These are phyloP conservation scores for Ladona fulva DNA, from an alignment of 1,140 invertebrate species.

Conservation along the genomic window DNA sequence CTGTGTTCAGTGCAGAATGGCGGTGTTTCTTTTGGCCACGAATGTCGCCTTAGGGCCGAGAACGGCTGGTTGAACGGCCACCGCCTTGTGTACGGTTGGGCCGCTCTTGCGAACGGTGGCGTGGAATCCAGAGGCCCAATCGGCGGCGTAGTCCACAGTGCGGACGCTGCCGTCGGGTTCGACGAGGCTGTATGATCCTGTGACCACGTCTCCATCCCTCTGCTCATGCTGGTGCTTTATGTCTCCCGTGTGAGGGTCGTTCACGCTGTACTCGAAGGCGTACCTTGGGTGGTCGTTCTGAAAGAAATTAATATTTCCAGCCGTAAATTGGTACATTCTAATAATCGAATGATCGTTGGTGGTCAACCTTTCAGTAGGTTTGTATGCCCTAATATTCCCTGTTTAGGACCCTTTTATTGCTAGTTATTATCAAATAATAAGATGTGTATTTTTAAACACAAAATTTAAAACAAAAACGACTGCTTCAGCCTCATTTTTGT, in stretches of 20 bases:
- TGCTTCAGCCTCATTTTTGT: too few species aligned
- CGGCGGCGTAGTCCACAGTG: conserved; percentile 51
- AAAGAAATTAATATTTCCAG: not conserved
- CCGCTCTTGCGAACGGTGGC: conserved; percentile 6
- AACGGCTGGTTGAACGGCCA: not conserved
- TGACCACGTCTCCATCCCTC: conserved; percentile 38
- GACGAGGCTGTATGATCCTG: conserved; percentile 17
- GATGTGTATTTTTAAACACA: not conserved
- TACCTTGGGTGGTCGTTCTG: conserved; percentile 37
- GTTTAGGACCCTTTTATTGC: not conserved
- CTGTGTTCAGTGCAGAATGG: not conserved
- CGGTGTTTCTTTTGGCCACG: conserved; percentile 25
- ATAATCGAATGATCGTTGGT: not conserved
- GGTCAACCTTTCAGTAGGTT: not conserved
- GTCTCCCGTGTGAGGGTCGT: conserved; percentile 45
- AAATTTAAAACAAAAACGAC: not conserved
- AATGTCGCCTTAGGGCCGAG: conserved; percentile 18
- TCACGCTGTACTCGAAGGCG: conserved; percentile 42
- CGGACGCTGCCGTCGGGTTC: conserved; percentile 25
- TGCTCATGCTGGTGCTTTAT: conserved; percentile 45
- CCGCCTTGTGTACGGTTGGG: conserved; percentile 13
- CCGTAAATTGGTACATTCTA: not conserved
- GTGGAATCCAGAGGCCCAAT: not conserved
- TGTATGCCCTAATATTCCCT: too few species aligned
- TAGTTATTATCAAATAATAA: not conserved